A percentile compares a stretch with the other conserved stretches of the same genome.
These are phyloP conservation scores for Hozukius guyotensis DNA, from an alignment of 2,797 vertebrate species.

Conservation along the genomic window DNA sequence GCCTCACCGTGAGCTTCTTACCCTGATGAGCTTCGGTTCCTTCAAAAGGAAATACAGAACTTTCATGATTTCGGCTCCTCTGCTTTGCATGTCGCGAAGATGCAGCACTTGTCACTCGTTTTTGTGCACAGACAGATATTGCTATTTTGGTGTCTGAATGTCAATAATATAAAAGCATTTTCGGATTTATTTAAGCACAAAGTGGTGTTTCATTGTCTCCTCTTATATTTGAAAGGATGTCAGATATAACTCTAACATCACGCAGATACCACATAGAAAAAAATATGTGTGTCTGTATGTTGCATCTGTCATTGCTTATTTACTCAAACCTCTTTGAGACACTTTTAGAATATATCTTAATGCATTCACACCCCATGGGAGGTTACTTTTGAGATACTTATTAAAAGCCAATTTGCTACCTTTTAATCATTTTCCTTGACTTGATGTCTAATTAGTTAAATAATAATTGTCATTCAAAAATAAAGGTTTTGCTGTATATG, in stretches of 20 bases:
- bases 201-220: neutral
- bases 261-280: neutral
- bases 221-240: neutral
- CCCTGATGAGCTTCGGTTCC: conserved; percentile 43
- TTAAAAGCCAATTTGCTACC: neutral
- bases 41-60: conserved; percentile 21
- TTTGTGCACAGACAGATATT: neutral
- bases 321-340: neutral
- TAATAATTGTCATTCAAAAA: neutral
- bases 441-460: neutral
- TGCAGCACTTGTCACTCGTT: neutral
- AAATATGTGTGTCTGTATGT: conserved; percentile 3
- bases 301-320: neutral
- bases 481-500: neutral
- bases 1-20: conserved; percentile 1
- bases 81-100: neutral
- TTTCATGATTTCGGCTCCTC: conserved; percentile 21
- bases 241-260: neutral
- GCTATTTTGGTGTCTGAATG: conserved; percentile 5
- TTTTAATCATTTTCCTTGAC: neutral
- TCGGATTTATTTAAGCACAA: neutral
- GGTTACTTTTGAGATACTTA: neutral
- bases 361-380: neutral
- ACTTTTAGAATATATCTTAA: neutral
- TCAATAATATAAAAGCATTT: conserved; percentile 11